Evolutionary conservation across 1,140 invertebrate genomes (phyloP), one percentile per base, ranked within the genome.

Genomic region (Atopsyche davidsoni): DNA sequence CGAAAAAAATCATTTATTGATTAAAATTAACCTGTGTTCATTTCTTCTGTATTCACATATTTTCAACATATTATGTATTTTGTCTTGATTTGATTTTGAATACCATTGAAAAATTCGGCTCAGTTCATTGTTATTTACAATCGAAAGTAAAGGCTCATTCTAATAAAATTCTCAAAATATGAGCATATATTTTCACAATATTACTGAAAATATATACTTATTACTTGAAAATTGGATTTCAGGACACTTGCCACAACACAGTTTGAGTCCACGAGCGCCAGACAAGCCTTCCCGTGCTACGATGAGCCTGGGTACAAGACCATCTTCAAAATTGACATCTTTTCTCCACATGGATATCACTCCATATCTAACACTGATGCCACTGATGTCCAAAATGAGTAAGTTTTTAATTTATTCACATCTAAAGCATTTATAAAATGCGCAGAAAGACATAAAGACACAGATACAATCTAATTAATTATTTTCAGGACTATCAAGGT

Each of bases 271-370:
- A 88, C 82, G 0, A 80, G 87, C 53, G 94, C 93, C 0, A 78
- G 94, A 46, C 76, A 83, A 44, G 92, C 87, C 1, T 96, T 97
- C 65, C 94, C 94, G 0, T 97, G 93, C 68, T 96, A 96, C 64
- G 95, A 98, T 64, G 95, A 98, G 62, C 95, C 95, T 0, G 75
- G 73, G 2, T 80, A 91, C 60, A 98, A 98, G 65, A 87, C 94
- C 0, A 85, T 75, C 3, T 97, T 93, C 63, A 73, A 73, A 18
- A 77, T 96, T 7, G 82, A 72, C n/a, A 66, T 96, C 23, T 62
- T 94, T 92, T 89, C 82, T 79, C 0, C 48, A 79, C 1, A 61
- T 60, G 3, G 59, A 58, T n/a, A 67, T 65, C 7, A 60, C 63
- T 44, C 53, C 55, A 23, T 52, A 13, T 52, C 43, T 11, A 46